Percentiles rank a stretch among this genome's conserved stretches.
Conservation (phyloP, 1,140 invertebrate species). For the Drosophila biarmipes region DNA sequence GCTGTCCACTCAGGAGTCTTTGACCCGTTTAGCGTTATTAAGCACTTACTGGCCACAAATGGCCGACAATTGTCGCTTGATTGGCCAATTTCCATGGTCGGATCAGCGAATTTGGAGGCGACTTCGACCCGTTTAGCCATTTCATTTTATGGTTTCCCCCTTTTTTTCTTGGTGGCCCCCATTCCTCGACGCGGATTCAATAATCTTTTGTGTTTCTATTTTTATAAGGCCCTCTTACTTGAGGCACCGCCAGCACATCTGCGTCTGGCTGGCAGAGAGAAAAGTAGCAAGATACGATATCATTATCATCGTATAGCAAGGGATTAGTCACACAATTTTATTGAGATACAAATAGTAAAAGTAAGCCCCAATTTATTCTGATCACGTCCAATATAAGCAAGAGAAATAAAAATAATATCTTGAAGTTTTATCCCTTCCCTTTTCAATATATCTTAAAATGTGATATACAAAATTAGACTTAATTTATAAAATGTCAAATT, state of each 20-base stretch:
- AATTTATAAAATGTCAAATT: too few species aligned
- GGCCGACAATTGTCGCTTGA: slow-evolving; percentile 77
- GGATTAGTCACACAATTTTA: not conserved
- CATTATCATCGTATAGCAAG: not conserved
- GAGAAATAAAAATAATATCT: too few species aligned
- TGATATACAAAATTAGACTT: too few species aligned
- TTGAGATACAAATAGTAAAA: too few species aligned
- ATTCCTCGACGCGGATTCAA: slow-evolving; percentile 13
- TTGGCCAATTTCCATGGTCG: slow-evolving; percentile 71
- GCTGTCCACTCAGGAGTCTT: slow-evolving; percentile 31
- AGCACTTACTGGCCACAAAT: slow-evolving; percentile 64
- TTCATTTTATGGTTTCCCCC: slow-evolving; percentile 56
- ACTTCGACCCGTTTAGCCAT: slow-evolving; percentile 64
- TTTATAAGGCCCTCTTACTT: slow-evolving; percentile 33
- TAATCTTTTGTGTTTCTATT: slow-evolving; percentile 41
- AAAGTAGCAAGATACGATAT: slow-evolving; percentile 15
- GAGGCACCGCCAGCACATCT: slow-evolving; percentile 39
- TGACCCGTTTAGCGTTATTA: slow-evolving; percentile 64
- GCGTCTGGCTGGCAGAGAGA: slow-evolving; percentile 13
- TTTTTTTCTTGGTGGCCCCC: not conserved
- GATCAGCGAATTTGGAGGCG: slow-evolving; percentile 31
- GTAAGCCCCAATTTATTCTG: too few species aligned
- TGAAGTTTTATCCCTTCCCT: too few species aligned
- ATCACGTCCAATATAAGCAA: too few species aligned
- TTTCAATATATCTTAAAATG: too few species aligned